Evolutionary conservation across 2,888 invertebrate species (phyloP).

Genomic region (Zele albiditarsus): DNA sequence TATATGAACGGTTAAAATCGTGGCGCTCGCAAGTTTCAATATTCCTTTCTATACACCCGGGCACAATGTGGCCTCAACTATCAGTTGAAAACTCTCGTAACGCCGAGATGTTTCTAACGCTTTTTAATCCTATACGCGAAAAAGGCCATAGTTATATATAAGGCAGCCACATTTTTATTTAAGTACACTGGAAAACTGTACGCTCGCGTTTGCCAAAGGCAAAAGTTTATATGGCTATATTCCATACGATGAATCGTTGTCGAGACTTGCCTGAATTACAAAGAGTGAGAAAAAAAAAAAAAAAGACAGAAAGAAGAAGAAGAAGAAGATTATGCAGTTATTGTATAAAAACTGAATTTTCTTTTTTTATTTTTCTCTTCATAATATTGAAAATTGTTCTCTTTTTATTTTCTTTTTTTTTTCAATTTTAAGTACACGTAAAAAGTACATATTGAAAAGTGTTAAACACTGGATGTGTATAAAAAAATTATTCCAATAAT

Average conservation of each 20-base stretch:
- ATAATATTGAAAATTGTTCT: neutral
- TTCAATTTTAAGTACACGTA: neutral
- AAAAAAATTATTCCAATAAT: neutral
- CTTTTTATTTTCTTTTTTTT: neutral
- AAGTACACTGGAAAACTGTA: neutral
- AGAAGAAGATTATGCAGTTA: neutral
- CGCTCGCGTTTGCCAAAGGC: neutral
- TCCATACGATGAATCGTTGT: conserved; percentile 3
- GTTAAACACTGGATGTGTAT: neutral
- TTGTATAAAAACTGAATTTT: neutral
- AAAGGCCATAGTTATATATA: conserved; percentile 10
- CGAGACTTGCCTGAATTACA: neutral
- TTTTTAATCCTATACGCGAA: conserved; percentile 24
- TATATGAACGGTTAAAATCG: conserved; percentile 19
- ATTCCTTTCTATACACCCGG: conserved; percentile 10
- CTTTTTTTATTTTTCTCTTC: too few relatives aligned
- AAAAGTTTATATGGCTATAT: conserved; percentile 14
- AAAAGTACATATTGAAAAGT: neutral
- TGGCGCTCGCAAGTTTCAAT: conserved; percentile 31
- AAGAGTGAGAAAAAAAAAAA: neutral
- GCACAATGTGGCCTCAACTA: conserved; percentile 31
- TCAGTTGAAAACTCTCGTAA: conserved; percentile 37
- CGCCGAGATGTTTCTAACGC: conserved; percentile 23
- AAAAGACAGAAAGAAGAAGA: neutral
- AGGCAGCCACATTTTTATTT: conserved; percentile 18